Evolutionary conservation across 2,797 vertebrate species (phyloP), one percentile per base, ranked within the genome.

Genomic region (Rhynchotus rufescens): DNA sequence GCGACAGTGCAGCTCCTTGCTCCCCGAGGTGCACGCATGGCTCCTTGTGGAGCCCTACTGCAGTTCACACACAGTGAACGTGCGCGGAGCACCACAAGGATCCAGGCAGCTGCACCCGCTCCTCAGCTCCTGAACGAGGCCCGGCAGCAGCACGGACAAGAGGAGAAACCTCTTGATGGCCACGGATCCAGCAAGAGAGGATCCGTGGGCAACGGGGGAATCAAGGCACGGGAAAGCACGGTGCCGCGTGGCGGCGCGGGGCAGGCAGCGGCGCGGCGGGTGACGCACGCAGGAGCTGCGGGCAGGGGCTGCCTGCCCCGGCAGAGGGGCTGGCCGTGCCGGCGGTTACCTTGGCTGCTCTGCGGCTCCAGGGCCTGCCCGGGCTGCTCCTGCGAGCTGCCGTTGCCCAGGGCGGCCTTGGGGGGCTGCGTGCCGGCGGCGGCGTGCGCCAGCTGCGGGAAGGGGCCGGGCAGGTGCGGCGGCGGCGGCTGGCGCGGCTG

Each of bases 401-500:
- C 97, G 0, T 96, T 97, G 2, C 96, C 97, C 91, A 95, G 1
- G 12, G 80, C 1, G 4, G 97, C 73, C 36, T 95, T 97, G 0
- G 96, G 95, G 57, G 90, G 80, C 34, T 96, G 93, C 49, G 91
- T 2, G 1, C 93, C 8, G 1, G 92, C 9, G 0, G 95, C 92
- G 0, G 96, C 84, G 0, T 95, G 97, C 56, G 96, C 94, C 90
- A 93, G 93, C 86, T 97, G 98, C 2, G 97, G 95, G 30, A 97
- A 98, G n/a, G 97, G 96, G 42, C 97, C 95, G 0, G 97, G 95
- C 25, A 96, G 83, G 64, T 96, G 96, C 0, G 97, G 93, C 0
- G 96, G 93, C 6, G 95, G 74, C 2, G 97, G 98, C 94, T 98
- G 98, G 81, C 97, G 97, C 85, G 98, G 94, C 64, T 97, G 97